phyloP scores from a whole-genome alignment of 2,888 invertebrate species.

The Caenorhabditis wallacei region DNA sequence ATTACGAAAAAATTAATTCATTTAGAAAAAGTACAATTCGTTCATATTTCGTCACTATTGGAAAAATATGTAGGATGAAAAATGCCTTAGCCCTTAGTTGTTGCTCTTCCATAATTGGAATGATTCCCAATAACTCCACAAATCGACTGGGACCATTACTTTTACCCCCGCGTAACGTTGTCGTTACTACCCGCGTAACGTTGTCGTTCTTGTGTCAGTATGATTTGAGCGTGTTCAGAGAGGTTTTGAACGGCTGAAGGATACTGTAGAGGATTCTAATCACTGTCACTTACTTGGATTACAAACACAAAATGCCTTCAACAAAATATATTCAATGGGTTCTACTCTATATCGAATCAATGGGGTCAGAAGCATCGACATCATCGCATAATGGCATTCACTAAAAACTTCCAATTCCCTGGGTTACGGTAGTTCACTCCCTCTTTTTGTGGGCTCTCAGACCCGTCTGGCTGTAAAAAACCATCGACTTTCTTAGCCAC shows the following conservation, averaged over 20 bases:
- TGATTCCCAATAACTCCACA: slow-evolving; percentile 10
- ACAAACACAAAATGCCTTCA: slow-evolving; percentile 39
- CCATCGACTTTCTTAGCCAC: background rate
- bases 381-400: too few relatives aligned
- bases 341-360: slow-evolving; percentile 28
- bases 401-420: too few relatives aligned
- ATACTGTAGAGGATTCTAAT: too few relatives aligned
- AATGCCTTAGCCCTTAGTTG: slow-evolving; percentile 35
- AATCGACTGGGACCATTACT: slow-evolving; percentile 12
- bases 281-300: slow-evolving; percentile 39
- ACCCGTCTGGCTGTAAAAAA: background rate
- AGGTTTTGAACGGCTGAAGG: slow-evolving; percentile 38
- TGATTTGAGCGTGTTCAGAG: slow-evolving; percentile 34
- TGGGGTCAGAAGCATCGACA: slow-evolving; percentile 7
- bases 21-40: background rate
- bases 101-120: slow-evolving; percentile 31
- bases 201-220: slow-evolving; percentile 16
- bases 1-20: background rate
- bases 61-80: slow-evolving; percentile 21
- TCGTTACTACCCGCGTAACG: too few relatives aligned
- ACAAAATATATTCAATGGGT: slow-evolving; percentile 14
- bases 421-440: too few relatives aligned
- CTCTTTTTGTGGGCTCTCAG: background rate
- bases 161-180: too few relatives aligned
- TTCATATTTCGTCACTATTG: background rate